These are phyloP conservation scores for Agrochola macilenta DNA, from an alignment of 2,888 invertebrate genomes.

Conservation along the genomic window DNA sequence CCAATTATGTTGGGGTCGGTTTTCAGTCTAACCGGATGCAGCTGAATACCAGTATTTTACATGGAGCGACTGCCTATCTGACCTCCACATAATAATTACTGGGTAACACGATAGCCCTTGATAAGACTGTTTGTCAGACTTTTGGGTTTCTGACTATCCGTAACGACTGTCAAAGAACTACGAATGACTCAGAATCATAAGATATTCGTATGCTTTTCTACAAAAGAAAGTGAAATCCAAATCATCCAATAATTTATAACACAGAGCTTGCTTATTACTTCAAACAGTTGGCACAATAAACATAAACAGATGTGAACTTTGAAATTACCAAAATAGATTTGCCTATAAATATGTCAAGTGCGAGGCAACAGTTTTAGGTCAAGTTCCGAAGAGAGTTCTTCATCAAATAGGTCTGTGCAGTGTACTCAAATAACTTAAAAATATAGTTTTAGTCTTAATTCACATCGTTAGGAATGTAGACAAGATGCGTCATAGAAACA, in stretches of 20 bases:
- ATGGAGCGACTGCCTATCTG: background rate
- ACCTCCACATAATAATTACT: background rate
- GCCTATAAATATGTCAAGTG: constrained; percentile 41
- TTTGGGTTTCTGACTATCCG: background rate
- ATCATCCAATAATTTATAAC: background rate
- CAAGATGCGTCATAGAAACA: constrained; percentile 1
- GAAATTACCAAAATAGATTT: constrained; percentile 41
- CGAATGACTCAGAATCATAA: background rate
- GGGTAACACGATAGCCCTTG: too few relatives aligned
- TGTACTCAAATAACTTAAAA: background rate
- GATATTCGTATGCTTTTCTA: background rate
- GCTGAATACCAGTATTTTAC: background rate
- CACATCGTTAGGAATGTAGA: background rate
- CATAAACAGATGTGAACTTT: constrained; percentile 22
- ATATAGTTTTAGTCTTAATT: background rate
- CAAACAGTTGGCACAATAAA: constrained; percentile 29
- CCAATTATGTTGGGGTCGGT: background rate
- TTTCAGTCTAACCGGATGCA: background rate
- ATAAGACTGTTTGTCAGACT: background rate
- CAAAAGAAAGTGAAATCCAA: background rate
- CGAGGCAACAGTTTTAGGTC: constrained; percentile 28
- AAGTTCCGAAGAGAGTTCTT: constrained; percentile 22
- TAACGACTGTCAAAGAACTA: background rate
- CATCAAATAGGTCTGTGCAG: background rate
- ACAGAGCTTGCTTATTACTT: background rate